Percentiles rank a stretch among this genome's conserved stretches.
These are phyloP conservation scores for Columbina picui DNA, from an alignment of 2,113 vertebrate genomes.

Conservation along the genomic window DNA sequence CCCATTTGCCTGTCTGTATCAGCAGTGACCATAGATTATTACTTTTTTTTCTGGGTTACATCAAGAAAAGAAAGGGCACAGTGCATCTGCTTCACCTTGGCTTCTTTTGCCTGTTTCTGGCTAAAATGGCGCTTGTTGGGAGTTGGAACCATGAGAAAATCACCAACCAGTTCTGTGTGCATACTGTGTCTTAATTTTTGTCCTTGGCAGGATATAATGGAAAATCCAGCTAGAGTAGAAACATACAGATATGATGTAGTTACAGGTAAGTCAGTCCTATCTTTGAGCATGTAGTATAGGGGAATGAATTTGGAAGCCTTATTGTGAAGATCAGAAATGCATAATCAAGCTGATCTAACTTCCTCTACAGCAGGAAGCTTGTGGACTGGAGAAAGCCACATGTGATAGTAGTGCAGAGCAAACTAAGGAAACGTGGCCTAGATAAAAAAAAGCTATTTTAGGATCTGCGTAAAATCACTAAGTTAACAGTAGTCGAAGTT, in stretches of 20 bases:
- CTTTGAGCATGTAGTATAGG: background rate
- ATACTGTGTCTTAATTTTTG: background rate
- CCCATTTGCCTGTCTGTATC: background rate
- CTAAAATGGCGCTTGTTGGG: background rate
- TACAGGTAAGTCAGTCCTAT: background rate
- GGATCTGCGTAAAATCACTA: background rate
- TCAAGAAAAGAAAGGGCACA: background rate
- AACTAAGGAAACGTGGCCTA: slow-evolving; percentile 19
- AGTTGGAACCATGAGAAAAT: background rate
- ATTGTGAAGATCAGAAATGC: background rate
- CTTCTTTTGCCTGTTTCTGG: background rate
- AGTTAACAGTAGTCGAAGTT: background rate
- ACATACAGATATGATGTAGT: background rate
- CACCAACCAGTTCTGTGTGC: background rate
- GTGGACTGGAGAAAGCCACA: background rate
- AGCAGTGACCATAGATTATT: background rate
- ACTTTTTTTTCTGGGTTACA: background rate
- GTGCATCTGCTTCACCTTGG: background rate
- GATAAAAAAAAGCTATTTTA: slow-evolving; percentile 31
- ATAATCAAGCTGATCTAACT: background rate
- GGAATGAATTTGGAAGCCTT: background rate
- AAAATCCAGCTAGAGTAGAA: background rate
- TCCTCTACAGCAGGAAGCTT: slow-evolving; percentile 5
- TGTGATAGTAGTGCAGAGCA: background rate
- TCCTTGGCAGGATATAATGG: background rate